Base-by-base conservation (phyloP, 1,140 invertebrate species). In the Trichonephila clavata region DNA sequence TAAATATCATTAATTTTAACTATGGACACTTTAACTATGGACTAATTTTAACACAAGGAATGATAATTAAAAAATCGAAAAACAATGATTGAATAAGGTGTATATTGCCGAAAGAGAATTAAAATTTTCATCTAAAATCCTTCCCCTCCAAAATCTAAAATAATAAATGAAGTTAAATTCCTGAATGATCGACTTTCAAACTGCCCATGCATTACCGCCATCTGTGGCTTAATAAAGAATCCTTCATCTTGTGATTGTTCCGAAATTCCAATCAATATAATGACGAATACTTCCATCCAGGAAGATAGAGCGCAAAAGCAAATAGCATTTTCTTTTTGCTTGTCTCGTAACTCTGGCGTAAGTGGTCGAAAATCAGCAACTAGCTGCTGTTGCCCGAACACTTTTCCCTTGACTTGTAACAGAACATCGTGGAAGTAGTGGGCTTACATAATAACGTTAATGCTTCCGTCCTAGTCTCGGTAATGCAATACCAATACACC, bases 401-500 rank as follows among this genome's bases (percentile, higher is more conserved):
- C 61, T n/a, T 32, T n/a, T 63, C 57, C 32, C 71, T 60, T 71
- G 71, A 39, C 65, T 39, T n/a, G 71, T 32, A 77, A 77, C 32
- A 77, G 71, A 77, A 77, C 71, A 77, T 50, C 50, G 50, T 50
- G 50, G 50, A 50, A 77, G 71, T 77, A 77, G 71, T 39, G 32
- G 61, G 39, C 88, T 80, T 90, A 90, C 88, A 90, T 90, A 90
- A 90, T 90, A 90, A 90, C 88, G 60, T 90, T 90, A 90, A 90
- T 90, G 88, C 88, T 71, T 90, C 63, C 27, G 63, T 61, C 63
- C 63, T 89, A 77, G 71, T 77, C 71, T 39, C 71, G 32, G 71
- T 91, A 91, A 91, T 91, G 90, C 90, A 91, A 91, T 91, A 63
- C 90, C 90, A 83, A 91, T 91, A 91, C 90, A 90, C 88, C n/a